These are phyloP conservation scores for Bhutanitis thaidina DNA, from an alignment of 2,888 invertebrate species.

Conservation along the genomic window DNA sequence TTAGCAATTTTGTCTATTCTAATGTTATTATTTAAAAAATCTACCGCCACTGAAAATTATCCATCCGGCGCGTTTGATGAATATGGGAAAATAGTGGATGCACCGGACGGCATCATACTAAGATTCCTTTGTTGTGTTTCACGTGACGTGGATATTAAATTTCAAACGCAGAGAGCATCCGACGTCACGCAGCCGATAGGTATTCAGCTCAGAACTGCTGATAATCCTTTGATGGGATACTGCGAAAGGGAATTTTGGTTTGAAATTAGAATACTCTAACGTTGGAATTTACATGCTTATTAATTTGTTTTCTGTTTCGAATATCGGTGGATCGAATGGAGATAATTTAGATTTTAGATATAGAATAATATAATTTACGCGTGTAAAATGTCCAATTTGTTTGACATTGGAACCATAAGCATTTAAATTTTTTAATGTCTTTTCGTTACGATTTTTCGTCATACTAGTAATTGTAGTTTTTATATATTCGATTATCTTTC, in stretches of 20 bases:
- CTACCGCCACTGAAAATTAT: slow-evolving; percentile 3
- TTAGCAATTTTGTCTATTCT: too few species aligned
- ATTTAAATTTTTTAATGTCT: too few species aligned
- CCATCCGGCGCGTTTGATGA: slow-evolving; percentile 9
- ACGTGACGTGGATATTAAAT: slow-evolving; percentile 21
- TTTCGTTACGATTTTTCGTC: too few species aligned
- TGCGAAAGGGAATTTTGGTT: slow-evolving; percentile 2
- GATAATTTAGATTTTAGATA: too few species aligned
- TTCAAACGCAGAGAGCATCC: slow-evolving; percentile 12
- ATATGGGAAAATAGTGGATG: slow-evolving; percentile 18
- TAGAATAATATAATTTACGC: too few species aligned
- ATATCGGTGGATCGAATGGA: too few species aligned
- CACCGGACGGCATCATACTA: slow-evolving; percentile 10
- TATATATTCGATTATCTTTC: too few species aligned
- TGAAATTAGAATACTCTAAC: slow-evolving; percentile 2
- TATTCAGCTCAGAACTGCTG: neutral
- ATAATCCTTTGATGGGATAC: slow-evolving; percentile 9
- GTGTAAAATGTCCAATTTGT: too few species aligned
- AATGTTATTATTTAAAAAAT: neutral
- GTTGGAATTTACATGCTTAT: slow-evolving; percentile 1
- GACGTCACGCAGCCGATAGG: neutral
- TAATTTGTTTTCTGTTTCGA: too few species aligned
- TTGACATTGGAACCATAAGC: too few species aligned
- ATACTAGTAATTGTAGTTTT: too few species aligned
- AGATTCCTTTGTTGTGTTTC: slow-evolving; percentile 19